Base-by-base conservation (phyloP, 2,797 vertebrate species). In the Merluccius polli region DNA sequence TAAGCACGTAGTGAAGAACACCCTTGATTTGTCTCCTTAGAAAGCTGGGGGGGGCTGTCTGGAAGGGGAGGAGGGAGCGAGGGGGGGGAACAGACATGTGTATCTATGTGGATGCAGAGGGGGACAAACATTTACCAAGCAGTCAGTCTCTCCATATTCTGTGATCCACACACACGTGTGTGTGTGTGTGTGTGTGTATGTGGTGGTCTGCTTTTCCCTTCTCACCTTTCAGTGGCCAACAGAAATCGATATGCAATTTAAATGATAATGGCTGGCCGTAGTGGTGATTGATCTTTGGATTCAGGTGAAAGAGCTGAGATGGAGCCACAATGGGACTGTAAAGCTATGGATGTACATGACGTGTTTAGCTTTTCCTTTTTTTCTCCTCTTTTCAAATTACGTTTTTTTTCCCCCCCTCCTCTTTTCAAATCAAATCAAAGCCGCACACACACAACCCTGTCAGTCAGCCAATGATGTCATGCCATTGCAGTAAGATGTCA, bases 231-330 rank as follows among this genome's bases (percentile, higher is more conserved):
- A 35, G 74, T 80, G 79, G 87, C 85, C 81, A 80, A 15, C 29
- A 78, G 81, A 86, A 86, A 90, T 92, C 89, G 80, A 90, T 89
- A 89, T 77, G 68, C 78, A 74, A 86, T 90, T 89, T 84, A 86
- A 85, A 90, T 86, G 79, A 88, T 88, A 90, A 90, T 82, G 82
- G 75, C 15, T 4, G 52, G 52, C 52, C n/a, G 78, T 21, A 59
- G 75, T 71, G 27, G 72, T 52, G 32, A 72, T 86, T 83, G 71
- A 79, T 86, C 70, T 6, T 24, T 24, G 7, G 67, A 0, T 67
- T 8, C 9, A 67, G 63, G 29, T 27, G 63, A 18, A 67, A 29
- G 63, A 29, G 63, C 8, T 24, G 52, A 18, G 67, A 65, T 5
- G 67, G 67, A 31, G 29, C 24, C 27, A 30, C 29, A 15, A 2